Percentiles rank a stretch among this genome's conserved stretches.
Evolutionary conservation across 1,140 invertebrate species (phyloP).

Genomic region (Drosophila tristis): DNA sequence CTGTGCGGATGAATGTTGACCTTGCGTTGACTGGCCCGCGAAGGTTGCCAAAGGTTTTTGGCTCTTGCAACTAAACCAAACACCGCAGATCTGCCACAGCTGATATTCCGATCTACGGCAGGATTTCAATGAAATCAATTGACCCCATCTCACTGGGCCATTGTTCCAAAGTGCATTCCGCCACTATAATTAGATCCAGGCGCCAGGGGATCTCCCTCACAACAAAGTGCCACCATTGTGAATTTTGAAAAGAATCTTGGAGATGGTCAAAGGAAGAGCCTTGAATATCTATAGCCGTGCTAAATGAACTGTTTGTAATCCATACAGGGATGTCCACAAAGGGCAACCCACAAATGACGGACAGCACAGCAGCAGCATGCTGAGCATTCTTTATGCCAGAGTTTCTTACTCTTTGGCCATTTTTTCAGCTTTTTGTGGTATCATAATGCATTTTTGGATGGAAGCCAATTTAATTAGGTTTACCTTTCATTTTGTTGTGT

Average conservation of each 20-base stretch:
- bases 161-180: no score
- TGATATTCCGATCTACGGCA: constrained; percentile 4
- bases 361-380: no score
- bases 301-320: no score
- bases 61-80: constrained; percentile 10
- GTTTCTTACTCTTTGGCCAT: neutral
- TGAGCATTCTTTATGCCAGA: no score
- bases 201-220: no score
- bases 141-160: neutral
- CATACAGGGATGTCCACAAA: no score
- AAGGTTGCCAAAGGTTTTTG: constrained; percentile 33
- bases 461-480: constrained; percentile 19
- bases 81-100: constrained; percentile 21
- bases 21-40: constrained; percentile 39
- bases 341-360: no score
- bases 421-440: neutral
- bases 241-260: no score
- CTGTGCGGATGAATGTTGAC: constrained; percentile 8
- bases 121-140: constrained; percentile 12
- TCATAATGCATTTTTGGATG: constrained; percentile 1
- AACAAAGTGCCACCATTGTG: no score
- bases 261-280: no score
- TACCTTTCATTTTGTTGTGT: constrained; percentile 17
- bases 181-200: no score
- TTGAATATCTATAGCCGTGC: no score